A percentile compares a stretch with the other conserved stretches of the same genome.
phyloP scores from a whole-genome alignment of 2,888 invertebrate species.

The Helleia helle region DNA sequence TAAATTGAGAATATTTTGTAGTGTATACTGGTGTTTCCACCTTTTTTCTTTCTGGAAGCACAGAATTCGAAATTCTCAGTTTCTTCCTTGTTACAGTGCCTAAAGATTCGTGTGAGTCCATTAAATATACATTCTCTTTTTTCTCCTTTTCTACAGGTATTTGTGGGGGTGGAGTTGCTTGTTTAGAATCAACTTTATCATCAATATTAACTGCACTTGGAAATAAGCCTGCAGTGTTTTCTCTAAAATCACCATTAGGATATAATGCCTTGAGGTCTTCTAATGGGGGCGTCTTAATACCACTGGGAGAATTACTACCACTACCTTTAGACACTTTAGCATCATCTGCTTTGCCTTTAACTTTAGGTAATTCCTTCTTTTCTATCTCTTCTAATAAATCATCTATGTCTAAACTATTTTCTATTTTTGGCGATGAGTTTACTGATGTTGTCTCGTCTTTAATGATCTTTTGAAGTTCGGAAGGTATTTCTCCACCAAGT shows the following conservation, averaged over 20 bases:
- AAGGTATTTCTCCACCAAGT: conserved; percentile 67
- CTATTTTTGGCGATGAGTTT: conserved; percentile 34
- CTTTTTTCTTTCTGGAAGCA: conserved; percentile 47
- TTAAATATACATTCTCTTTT: conserved; percentile 48
- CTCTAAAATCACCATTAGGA: conserved; percentile 31
- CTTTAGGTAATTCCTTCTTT: conserved; percentile 52
- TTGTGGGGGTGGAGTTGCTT: conserved; percentile 18
- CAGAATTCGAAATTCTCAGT: conserved; percentile 57
- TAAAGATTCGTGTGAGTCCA: conserved; percentile 33
- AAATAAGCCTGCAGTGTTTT: conserved; percentile 24
- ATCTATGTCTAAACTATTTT: conserved; percentile 39
- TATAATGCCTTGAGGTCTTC: conserved; percentile 33
- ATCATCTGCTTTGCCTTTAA: conserved; percentile 29
- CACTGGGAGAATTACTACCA: conserved; percentile 34
- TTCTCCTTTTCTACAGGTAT: conserved; percentile 36
- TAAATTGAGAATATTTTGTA: conserved; percentile 58
- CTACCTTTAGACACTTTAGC: conserved; percentile 27
- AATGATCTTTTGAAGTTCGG: conserved; percentile 60
- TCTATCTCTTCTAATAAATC: conserved; percentile 58
- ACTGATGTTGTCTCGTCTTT: conserved; percentile 39
- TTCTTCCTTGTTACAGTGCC: conserved; percentile 46
- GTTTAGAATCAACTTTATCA: conserved; percentile 28
- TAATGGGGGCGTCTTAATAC: conserved; percentile 32
- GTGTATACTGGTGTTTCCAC: conserved; percentile 50
- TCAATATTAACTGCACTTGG: conserved; percentile 31